These are phyloP conservation scores for Rhadina sibilatrix DNA, from an alignment of 2,113 vertebrate genomes.

Conservation along the genomic window DNA sequence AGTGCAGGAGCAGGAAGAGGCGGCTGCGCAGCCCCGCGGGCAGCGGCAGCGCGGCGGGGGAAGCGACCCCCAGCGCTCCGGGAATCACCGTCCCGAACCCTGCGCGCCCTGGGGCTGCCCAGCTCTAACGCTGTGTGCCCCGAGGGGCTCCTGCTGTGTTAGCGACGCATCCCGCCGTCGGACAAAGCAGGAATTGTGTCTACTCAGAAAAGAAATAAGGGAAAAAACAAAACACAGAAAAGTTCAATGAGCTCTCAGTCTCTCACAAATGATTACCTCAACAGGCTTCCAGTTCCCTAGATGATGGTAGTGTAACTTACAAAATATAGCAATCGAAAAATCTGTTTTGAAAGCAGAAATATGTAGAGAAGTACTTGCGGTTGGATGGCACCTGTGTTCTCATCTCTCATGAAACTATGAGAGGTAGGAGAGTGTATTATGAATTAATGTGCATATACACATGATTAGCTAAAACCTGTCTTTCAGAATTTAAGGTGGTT, in stretches of 20 bases:
- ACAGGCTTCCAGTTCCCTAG: not conserved
- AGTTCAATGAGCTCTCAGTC: not conserved
- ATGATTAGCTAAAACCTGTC: not conserved
- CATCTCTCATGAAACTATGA: not conserved
- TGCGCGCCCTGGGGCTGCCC: not conserved
- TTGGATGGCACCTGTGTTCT: not conserved
- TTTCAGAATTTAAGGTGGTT: not conserved
- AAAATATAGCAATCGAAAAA: not conserved
- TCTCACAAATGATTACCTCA: not conserved
- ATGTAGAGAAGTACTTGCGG: not conserved
- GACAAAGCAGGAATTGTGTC: not conserved
- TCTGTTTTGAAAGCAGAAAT: not conserved
- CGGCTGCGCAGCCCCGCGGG: not conserved
- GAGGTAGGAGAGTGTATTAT: not conserved
- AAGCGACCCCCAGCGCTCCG: not conserved
- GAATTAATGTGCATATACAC: not conserved
- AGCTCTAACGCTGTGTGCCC: fast-evolving
- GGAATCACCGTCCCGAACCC: not conserved
- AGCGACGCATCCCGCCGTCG: not conserved
- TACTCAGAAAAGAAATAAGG: not conserved
- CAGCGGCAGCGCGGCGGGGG: not conserved
- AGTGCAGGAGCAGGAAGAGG: not conserved
- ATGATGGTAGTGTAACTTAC: not conserved
- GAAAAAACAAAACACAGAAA: not conserved
- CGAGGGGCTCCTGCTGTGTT: not conserved